Conservation (phyloP, 1,140 invertebrate genomes). For the Heliconius eleuchia region DNA sequence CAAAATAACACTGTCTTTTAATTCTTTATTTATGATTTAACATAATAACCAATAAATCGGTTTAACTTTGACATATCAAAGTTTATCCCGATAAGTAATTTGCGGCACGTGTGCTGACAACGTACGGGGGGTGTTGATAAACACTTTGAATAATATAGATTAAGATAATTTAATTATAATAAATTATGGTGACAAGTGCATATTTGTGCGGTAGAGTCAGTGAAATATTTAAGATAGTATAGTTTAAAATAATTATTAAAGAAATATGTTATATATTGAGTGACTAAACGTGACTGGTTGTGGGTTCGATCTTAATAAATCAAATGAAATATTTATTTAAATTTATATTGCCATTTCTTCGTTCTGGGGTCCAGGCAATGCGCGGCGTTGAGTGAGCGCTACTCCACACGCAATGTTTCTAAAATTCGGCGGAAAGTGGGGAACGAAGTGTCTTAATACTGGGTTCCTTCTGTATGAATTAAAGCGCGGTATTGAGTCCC, state of each 20-base stretch:
- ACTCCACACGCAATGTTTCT: no score
- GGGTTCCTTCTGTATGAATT: no score
- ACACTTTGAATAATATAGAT: conserved; percentile 19
- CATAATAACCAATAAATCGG: conserved; percentile 34
- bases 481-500: no score
- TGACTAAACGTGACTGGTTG: no score
- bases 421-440: no score
- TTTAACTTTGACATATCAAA: conserved; percentile 30
- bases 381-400: no score
- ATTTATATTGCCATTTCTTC: no score
- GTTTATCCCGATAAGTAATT: conserved; percentile 51
- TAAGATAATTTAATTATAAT: conserved; percentile 13
- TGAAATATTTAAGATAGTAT: background rate
- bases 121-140: conserved; percentile 33
- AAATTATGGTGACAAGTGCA: background rate
- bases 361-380: no score
- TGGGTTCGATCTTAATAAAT: no score
- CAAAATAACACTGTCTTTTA: background rate
- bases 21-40: conserved; percentile 15
- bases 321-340: no score
- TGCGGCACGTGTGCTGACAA: conserved; percentile 41
- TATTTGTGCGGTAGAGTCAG: background rate
- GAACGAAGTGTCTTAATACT: no score
- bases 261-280: background rate
- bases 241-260: background rate